These are phyloP conservation scores for Acanthiza pusilla DNA, from an alignment of 2,797 vertebrate genomes.

Conservation along the genomic window DNA sequence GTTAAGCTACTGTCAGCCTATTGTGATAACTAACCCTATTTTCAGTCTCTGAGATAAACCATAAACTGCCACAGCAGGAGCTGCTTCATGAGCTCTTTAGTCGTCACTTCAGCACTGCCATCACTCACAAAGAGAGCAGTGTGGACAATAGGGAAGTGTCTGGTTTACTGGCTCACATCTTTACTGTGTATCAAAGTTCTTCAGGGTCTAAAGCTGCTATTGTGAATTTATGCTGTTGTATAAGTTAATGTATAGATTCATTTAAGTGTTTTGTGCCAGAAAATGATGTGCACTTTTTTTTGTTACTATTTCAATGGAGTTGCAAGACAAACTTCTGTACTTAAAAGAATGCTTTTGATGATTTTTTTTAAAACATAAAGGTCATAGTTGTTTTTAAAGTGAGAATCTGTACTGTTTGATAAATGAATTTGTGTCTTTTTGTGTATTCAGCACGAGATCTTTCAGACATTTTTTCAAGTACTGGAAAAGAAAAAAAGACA, in stretches of 20 bases:
- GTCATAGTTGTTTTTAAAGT: neutral
- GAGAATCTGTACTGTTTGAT: neutral
- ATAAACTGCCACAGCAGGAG: conserved; percentile 8
- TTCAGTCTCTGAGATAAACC: conserved; percentile 6
- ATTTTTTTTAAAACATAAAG: neutral
- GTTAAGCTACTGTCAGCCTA: neutral
- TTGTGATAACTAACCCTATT: neutral
- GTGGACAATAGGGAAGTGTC: neutral
- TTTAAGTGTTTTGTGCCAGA: neutral
- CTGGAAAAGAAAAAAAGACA: neutral
- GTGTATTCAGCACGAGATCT: neutral
- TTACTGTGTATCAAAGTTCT: neutral
- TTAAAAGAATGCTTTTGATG: neutral
- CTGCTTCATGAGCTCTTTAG: neutral
- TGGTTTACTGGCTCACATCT: neutral
- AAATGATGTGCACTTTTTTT: neutral
- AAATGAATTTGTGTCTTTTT: neutral
- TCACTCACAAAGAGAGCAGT: neutral
- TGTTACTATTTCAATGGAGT: neutral
- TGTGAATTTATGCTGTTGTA: neutral
- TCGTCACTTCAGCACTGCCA: neutral
- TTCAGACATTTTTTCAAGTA: neutral
- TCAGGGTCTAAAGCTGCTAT: neutral
- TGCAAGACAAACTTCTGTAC: neutral
- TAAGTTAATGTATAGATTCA: neutral